These are phyloP conservation scores for Amblyopsis rosae DNA, from an alignment of 2,113 vertebrate genomes.

Conservation along the genomic window DNA sequence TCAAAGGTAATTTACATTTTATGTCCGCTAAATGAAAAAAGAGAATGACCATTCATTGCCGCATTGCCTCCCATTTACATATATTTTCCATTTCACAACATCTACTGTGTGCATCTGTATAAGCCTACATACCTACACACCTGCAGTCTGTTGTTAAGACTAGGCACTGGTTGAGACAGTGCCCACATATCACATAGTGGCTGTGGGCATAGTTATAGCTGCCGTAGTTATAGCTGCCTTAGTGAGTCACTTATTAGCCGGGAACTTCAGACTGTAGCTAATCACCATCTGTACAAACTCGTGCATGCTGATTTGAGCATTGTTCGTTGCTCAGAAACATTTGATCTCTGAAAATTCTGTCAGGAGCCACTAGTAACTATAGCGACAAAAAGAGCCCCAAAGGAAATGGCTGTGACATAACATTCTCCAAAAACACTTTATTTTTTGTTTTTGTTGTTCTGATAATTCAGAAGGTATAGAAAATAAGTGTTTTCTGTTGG, in stretches of 20 bases:
- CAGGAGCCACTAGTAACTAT: slow-evolving; percentile 23
- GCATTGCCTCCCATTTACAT: too few species aligned
- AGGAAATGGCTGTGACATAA: neutral
- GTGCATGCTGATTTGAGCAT: slow-evolving; percentile 9
- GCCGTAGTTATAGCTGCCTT: slow-evolving; percentile 9
- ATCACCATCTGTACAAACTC: slow-evolving; percentile 29
- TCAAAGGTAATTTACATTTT: slow-evolving; percentile 61
- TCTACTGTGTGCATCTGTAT: too few species aligned
- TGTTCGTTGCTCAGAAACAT: slow-evolving; percentile 37
- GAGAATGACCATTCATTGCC: neutral
- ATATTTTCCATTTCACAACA: too few species aligned
- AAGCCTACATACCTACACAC: too few species aligned
- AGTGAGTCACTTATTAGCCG: slow-evolving; percentile 23
- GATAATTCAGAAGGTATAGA: too few species aligned
- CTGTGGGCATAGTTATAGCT: slow-evolving; percentile 11
- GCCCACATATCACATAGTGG: slow-evolving; percentile 2
- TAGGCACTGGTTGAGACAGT: slow-evolving; percentile 17
- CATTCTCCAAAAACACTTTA: too few species aligned
- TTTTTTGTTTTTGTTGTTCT: too few species aligned
- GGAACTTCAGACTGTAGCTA: slow-evolving; percentile 23
- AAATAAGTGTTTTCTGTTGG: too few species aligned
- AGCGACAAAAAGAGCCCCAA: neutral
- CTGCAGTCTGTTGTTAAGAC: neutral
- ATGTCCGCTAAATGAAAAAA: slow-evolving; percentile 9
- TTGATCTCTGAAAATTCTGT: slow-evolving; percentile 20